Percentiles rank a stretch among this genome's conserved stretches.
Conservation (phyloP, 2,888 invertebrate genomes). For the Ramazzottius varieornatus region DNA sequence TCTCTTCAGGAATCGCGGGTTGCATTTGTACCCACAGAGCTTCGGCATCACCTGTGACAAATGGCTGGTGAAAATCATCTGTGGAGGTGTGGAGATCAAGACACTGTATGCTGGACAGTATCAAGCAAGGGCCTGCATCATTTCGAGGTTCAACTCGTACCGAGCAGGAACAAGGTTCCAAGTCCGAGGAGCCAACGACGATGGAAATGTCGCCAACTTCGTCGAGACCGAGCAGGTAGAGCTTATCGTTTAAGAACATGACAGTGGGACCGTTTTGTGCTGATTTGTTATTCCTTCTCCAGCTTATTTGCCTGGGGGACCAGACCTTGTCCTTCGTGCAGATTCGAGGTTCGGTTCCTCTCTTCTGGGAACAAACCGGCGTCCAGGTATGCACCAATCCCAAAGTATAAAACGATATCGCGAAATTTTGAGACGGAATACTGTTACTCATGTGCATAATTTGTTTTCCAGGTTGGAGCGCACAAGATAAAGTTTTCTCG, state of each 20-base stretch:
- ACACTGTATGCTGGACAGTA: slow-evolving; percentile 91
- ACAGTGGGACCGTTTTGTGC: not conserved
- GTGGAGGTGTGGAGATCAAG: slow-evolving; percentile 84
- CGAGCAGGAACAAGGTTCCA: slow-evolving; percentile 91
- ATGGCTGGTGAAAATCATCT: slow-evolving; percentile 84
- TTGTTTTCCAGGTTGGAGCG: slow-evolving; percentile 61
- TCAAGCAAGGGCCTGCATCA: slow-evolving; percentile 74
- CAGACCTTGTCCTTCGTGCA: slow-evolving; percentile 58
- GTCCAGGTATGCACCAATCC: slow-evolving; percentile 48
- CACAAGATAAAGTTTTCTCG: slow-evolving; percentile 91
- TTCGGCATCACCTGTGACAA: slow-evolving; percentile 64
- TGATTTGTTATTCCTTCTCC: slow-evolving; percentile 7
- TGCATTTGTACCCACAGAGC: slow-evolving; percentile 69
- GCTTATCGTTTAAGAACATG: too few species aligned
- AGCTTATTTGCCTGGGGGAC: slow-evolving; percentile 37
- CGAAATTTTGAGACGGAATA: not conserved
- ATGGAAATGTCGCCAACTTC: slow-evolving; percentile 97
- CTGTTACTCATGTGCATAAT: too few species aligned
- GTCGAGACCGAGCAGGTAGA: slow-evolving; percentile 97
- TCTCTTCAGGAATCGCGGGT: slow-evolving; percentile 51
- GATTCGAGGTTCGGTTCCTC: slow-evolving; percentile 80
- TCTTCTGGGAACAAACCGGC: slow-evolving; percentile 98
- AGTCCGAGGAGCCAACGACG: slow-evolving; percentile 93
- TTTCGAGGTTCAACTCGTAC: slow-evolving; percentile 86
- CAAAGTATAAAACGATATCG: too few species aligned